Conservation (phyloP, 2,888 invertebrate species). For the Harpalus rubripes region DNA sequence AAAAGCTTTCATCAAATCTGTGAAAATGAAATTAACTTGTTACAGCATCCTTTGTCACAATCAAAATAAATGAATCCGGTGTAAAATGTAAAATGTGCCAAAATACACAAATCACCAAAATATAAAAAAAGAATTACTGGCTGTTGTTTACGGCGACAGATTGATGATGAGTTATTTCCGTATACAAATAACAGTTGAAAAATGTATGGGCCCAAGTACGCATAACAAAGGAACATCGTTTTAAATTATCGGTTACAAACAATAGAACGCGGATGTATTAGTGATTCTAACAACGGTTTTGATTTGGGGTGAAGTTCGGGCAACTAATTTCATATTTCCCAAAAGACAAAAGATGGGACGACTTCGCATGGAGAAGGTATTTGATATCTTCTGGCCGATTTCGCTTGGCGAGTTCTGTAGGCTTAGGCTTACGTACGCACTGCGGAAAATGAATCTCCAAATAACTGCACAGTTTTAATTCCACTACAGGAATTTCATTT, state of each 20-base stretch:
- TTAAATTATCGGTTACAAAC: conserved; percentile 60
- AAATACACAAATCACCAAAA: conserved; percentile 49
- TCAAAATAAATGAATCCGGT: conserved; percentile 40
- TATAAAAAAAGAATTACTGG: conserved; percentile 28
- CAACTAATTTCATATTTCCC: conserved; percentile 54
- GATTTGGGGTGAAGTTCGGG: conserved; percentile 21
- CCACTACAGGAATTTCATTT: not conserved
- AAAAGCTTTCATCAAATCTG: conserved; percentile 12
- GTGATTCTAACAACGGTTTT: conserved; percentile 12
- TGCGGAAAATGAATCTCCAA: conserved; percentile 11
- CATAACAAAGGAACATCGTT: conserved; percentile 39
- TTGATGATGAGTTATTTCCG: conserved; percentile 63
- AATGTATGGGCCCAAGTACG: conserved; percentile 41
- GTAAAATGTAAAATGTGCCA: conserved; percentile 38
- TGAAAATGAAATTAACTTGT: conserved; percentile 36
- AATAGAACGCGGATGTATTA: conserved; percentile 54
- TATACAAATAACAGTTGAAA: conserved; percentile 51
- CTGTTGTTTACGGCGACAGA: conserved; percentile 55
- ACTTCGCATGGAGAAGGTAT: conserved; percentile 8
- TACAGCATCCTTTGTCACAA: conserved; percentile 17
- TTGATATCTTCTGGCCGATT: not conserved
- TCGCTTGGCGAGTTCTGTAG: not conserved
- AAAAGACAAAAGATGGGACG: conserved; percentile 42
- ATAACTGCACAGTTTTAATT: conserved; percentile 45
- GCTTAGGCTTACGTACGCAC: not conserved